These are phyloP conservation scores for Sitobion miscanthi DNA, from an alignment of 1,140 invertebrate genomes.

Conservation along the genomic window DNA sequence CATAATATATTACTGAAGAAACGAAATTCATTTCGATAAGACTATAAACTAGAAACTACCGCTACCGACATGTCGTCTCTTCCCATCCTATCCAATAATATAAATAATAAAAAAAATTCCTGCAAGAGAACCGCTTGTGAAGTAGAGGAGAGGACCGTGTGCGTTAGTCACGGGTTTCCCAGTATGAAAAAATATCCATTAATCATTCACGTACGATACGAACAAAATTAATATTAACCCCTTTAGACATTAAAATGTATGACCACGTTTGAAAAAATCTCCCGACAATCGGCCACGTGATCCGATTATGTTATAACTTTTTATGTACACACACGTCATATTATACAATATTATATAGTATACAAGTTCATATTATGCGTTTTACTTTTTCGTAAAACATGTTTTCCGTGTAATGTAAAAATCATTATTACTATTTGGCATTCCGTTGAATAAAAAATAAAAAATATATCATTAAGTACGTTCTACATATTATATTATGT, in stretches of 20 bases:
- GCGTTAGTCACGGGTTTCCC: background rate
- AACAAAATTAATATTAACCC: constrained; percentile 8
- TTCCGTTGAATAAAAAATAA: background rate
- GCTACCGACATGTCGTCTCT: background rate
- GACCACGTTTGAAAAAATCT: constrained; percentile 27
- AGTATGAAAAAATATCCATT: background rate
- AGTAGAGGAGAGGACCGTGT: background rate
- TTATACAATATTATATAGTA: background rate
- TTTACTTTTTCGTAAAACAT: background rate
- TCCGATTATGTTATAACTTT: constrained; percentile 20
- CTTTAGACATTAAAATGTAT: constrained; percentile 5
- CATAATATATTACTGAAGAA: background rate
- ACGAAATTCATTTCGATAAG: background rate
- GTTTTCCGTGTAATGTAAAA: background rate
- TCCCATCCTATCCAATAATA: background rate
- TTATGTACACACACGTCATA: background rate
- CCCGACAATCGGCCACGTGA: constrained; percentile 19
- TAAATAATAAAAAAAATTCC: background rate
- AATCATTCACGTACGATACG: constrained; percentile 4
- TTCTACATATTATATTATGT: background rate
- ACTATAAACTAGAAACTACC: background rate
- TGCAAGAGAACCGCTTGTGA: background rate
- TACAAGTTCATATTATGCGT: background rate
- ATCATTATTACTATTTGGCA: background rate
- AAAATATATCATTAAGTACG: background rate